Conservation (phyloP, 2,888 invertebrate species). For the Laothoe populi region DNA sequence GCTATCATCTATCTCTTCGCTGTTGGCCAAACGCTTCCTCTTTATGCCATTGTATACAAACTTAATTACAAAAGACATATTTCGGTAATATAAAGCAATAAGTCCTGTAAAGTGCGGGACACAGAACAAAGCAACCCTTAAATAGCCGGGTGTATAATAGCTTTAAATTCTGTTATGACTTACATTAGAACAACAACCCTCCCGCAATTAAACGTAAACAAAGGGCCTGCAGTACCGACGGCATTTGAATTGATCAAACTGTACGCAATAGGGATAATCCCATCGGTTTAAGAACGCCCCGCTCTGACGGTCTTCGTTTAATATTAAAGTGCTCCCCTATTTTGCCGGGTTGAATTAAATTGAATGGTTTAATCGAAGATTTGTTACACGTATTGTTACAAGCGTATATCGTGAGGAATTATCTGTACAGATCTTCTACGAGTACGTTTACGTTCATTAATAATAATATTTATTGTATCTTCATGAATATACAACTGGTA, state of each 20-base stretch:
- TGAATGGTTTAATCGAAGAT: slow-evolving; percentile 35
- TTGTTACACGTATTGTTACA: not conserved
- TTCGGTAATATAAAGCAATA: not conserved
- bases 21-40: no score
- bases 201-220: slow-evolving; percentile 60
- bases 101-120: slow-evolving; percentile 6
- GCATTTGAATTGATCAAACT: slow-evolving; percentile 64
- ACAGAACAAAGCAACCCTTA: slow-evolving; percentile 18
- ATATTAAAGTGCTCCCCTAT: slow-evolving; percentile 44
- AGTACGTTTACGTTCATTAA: no score
- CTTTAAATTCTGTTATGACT: slow-evolving; percentile 34
- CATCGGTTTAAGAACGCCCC: slow-evolving; percentile 49
- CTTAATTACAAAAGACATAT: slow-evolving; percentile 6
- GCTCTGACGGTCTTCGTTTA: slow-evolving; percentile 43
- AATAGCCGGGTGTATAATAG: slow-evolving; percentile 11
- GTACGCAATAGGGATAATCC: slow-evolving; percentile 59
- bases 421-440: not conserved
- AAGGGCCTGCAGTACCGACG: slow-evolving; percentile 54
- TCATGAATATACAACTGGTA: no score
- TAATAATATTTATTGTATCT: no score
- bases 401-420: not conserved
- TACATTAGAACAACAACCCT: slow-evolving; percentile 45
- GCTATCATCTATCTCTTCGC: no score
- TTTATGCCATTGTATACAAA: not conserved
- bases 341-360: slow-evolving; percentile 33